phyloP scores from a whole-genome alignment of 23 tunicate species.

The Ascidia mentula region DNA sequence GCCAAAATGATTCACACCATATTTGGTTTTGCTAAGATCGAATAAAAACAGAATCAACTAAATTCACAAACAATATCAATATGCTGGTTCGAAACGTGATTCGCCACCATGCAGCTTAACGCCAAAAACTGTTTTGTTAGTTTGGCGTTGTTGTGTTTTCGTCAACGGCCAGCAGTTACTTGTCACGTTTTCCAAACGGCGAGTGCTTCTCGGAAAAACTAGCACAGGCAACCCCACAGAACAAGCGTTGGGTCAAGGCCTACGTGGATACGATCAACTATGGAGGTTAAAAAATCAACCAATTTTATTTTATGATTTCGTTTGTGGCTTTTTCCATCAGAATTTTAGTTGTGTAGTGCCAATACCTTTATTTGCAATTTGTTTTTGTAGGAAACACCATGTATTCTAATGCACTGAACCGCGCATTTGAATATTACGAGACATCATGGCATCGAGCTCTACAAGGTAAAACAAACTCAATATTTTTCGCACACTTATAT shows the following conservation, averaged over 20 bases:
- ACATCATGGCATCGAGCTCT: background rate
- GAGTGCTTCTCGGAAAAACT: background rate
- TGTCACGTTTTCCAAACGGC: background rate
- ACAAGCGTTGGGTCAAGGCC: background rate
- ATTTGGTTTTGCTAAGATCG: too few species aligned
- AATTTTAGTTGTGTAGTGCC: background rate
- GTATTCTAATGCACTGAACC: background rate
- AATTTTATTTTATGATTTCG: background rate
- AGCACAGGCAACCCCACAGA: background rate
- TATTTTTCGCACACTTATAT: too few species aligned
- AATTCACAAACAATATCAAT: too few species aligned
- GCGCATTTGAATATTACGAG: background rate
- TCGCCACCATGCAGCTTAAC: too few species aligned
- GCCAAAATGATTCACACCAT: too few species aligned
- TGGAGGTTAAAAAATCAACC: background rate
- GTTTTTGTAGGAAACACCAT: background rate
- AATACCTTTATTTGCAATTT: background rate
- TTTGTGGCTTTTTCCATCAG: background rate
- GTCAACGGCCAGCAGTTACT: background rate
- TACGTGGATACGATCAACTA: background rate
- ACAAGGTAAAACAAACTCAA: too few species aligned
- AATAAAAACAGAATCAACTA: too few species aligned
- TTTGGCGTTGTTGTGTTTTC: background rate
- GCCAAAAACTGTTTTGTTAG: too few species aligned
- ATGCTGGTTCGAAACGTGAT: too few species aligned